Evolutionary conservation across 1,140 invertebrate species (phyloP).

Genomic region (Hylaeus volcanicus): DNA sequence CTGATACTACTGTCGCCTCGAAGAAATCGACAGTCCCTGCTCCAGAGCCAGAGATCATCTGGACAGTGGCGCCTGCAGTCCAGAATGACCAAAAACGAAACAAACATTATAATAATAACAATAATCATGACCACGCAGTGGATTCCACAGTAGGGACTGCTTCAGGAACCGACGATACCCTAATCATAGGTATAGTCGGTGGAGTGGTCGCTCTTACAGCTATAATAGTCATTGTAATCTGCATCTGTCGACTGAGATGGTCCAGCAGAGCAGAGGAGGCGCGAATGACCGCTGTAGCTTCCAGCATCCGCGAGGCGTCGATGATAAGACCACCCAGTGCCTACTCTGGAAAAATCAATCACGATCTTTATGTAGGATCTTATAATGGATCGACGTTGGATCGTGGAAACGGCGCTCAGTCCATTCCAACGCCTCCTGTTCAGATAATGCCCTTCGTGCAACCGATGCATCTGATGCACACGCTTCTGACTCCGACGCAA

Average conservation of each 20-base stretch:
- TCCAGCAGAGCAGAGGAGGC: slow-evolving; percentile 70
- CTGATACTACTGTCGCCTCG: slow-evolving; percentile 70
- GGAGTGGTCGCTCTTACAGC: slow-evolving; percentile 95
- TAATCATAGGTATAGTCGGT: slow-evolving; percentile 95
- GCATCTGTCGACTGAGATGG: slow-evolving; percentile 86
- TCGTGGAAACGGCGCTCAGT: slow-evolving; percentile 59
- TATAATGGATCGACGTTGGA: slow-evolving; percentile 77
- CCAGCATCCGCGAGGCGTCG: slow-evolving; percentile 76
- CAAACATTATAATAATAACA: slow-evolving; percentile 80
- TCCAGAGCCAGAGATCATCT: slow-evolving; percentile 90
- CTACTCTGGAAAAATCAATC: slow-evolving; percentile 76
- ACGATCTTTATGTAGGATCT: slow-evolving; percentile 75
- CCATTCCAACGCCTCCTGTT: slow-evolving; percentile 65
- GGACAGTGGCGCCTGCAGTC: slow-evolving; percentile 87
- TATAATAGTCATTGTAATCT: slow-evolving; percentile 92
- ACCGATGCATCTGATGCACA: slow-evolving; percentile 70
- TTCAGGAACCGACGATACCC: slow-evolving; percentile 91
- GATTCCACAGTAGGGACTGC: slow-evolving; percentile 78
- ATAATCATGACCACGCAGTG: slow-evolving; percentile 81
- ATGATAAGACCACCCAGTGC: slow-evolving; percentile 74
- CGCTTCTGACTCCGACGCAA: slow-evolving; percentile 21
- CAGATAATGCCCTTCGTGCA: slow-evolving; percentile 76
- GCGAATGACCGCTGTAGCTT: slow-evolving; percentile 72
- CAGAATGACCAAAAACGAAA: slow-evolving; percentile 77
- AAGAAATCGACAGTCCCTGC: slow-evolving; percentile 81